phyloP scores from a whole-genome alignment of 2,797 vertebrate genomes.

The Pipistrellus nathusii region DNA sequence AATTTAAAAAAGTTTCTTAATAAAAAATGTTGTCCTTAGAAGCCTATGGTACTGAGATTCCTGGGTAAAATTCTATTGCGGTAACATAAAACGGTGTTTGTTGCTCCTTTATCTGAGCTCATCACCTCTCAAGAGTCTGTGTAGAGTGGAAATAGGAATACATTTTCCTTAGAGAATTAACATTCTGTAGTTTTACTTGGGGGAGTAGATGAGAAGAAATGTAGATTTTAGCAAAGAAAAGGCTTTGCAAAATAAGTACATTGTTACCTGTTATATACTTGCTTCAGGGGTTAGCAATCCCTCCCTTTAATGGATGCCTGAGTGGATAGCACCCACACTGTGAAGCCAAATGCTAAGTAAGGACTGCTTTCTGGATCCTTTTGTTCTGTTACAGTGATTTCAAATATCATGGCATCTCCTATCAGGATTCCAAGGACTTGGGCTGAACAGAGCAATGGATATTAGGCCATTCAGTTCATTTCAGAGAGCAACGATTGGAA shows the following conservation, averaged over 20 bases:
- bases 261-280: slow-evolving; percentile 44
- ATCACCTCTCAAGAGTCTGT: neutral
- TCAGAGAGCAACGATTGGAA: slow-evolving; percentile 49
- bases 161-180: slow-evolving; percentile 43
- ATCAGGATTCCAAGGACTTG: neutral
- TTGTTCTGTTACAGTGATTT: slow-evolving; percentile 43
- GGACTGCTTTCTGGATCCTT: slow-evolving; percentile 8
- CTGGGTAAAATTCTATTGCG: neutral
- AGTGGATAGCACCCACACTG: neutral
- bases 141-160: neutral
- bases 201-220: slow-evolving; percentile 3
- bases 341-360: slow-evolving; percentile 10
- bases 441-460: neutral
- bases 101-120: neutral
- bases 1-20: neutral
- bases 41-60: neutral
- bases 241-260: slow-evolving; percentile 36
- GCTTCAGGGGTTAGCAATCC: slow-evolving; percentile 31
- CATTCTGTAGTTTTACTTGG: neutral
- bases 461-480: slow-evolving; percentile 12
- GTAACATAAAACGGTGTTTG: neutral
- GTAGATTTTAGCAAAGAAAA: slow-evolving; percentile 49
- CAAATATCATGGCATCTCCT: slow-evolving; percentile 20
- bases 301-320: neutral
- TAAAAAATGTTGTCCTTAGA: neutral